Evolutionary conservation across 2,113 vertebrate species (phyloP).

Genomic region (Elephas maximus): DNA sequence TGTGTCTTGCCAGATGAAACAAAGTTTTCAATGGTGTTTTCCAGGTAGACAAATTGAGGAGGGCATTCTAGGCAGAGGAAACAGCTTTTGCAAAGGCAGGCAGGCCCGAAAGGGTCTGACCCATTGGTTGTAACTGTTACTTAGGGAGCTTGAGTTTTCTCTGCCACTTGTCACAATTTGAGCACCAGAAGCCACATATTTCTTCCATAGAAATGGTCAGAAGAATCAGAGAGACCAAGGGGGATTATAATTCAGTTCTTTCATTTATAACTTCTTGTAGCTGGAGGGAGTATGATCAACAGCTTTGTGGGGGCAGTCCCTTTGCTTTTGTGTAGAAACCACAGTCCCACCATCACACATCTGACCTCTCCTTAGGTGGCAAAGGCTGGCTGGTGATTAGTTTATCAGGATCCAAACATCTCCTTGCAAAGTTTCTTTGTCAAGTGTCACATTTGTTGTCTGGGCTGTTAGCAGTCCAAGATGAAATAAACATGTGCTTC

Average conservation of each 20-base stretch:
- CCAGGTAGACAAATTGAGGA: background rate
- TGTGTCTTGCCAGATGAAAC: slow-evolving; percentile 8
- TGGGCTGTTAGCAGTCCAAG: slow-evolving; percentile 61
- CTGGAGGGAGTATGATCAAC: background rate
- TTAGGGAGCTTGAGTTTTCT: background rate
- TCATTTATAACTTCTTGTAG: slow-evolving; percentile 18
- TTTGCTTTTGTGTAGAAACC: slow-evolving; percentile 1
- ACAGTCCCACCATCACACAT: accelerated
- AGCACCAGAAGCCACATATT: background rate
- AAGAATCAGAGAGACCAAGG: background rate
- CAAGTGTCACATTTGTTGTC: slow-evolving; percentile 82
- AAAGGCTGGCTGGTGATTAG: slow-evolving; percentile 59
- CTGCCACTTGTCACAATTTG: background rate
- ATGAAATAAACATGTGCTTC: slow-evolving; percentile 65
- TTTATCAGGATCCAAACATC: slow-evolving; percentile 44
- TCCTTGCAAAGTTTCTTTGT: slow-evolving; percentile 86
- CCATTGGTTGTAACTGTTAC: background rate
- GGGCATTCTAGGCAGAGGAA: background rate
- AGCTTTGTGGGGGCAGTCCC: background rate
- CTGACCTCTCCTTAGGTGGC: background rate
- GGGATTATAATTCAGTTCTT: background rate
- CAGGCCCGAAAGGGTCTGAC: background rate
- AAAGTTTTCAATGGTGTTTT: background rate
- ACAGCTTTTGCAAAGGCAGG: background rate
- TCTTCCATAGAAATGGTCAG: background rate